phyloP scores from a whole-genome alignment of 2,888 invertebrate genomes.

The Plutella xylostella region DNA sequence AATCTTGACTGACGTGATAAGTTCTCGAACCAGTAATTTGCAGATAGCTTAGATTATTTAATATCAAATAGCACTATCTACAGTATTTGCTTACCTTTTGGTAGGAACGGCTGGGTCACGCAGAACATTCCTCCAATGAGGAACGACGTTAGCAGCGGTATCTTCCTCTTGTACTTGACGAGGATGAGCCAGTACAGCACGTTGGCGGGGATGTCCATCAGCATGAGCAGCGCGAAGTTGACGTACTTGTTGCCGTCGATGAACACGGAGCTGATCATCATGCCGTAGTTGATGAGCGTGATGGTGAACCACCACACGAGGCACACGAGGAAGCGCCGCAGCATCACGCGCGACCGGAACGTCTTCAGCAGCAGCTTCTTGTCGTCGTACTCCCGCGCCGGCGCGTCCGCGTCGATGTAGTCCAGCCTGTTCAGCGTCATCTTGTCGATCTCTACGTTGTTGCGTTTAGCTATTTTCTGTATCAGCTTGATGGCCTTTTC shows the following conservation, averaged over 20 bases:
- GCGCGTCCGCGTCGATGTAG: slow-evolving; percentile 36
- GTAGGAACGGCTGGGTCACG: slow-evolving; percentile 48
- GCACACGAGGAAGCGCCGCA: slow-evolving; percentile 52
- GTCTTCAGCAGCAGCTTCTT: slow-evolving; percentile 44
- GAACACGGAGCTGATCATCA: slow-evolving; percentile 61
- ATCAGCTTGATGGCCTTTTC: slow-evolving; percentile 40
- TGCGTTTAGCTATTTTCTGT: slow-evolving; percentile 47
- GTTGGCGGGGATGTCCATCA: slow-evolving; percentile 59
- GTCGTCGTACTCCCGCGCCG: slow-evolving; percentile 31
- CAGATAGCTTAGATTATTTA: too few species aligned
- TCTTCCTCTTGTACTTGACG: slow-evolving; percentile 44
- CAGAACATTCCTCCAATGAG: slow-evolving; percentile 52
- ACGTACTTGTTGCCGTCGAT: slow-evolving; percentile 57
- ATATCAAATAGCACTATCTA: background rate
- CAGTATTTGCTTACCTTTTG: slow-evolving; percentile 41
- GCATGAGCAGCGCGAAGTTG: slow-evolving; percentile 53
- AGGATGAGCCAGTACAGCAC: slow-evolving; percentile 55
- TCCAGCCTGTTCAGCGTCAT: slow-evolving; percentile 36
- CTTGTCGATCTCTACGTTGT: slow-evolving; percentile 38
- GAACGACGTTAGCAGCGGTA: slow-evolving; percentile 45
- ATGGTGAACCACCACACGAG: slow-evolving; percentile 62
- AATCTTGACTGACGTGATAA: too few species aligned
- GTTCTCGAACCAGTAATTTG: too few species aligned
- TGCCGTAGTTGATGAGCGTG: slow-evolving; percentile 59
- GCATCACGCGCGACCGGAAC: slow-evolving; percentile 50